Evolutionary conservation across 2,797 vertebrate species (phyloP).

Genomic region (Rhyacichthys aspro): DNA sequence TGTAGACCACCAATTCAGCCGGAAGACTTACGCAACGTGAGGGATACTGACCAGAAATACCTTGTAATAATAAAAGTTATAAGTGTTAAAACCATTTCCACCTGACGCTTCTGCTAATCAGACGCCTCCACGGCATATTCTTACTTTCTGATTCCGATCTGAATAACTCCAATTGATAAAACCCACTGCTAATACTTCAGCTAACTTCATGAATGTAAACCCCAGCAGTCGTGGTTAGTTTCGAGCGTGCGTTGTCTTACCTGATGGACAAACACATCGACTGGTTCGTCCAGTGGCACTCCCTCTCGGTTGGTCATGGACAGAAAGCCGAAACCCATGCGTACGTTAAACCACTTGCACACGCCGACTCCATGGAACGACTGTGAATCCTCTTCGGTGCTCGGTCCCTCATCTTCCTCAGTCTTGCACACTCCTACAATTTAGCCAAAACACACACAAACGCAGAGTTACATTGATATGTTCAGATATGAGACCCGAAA

Average conservation of each 20-base stretch:
- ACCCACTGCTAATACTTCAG: no score
- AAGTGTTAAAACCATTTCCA: no score
- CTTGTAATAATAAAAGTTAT: no score
- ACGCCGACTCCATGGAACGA: conserved; percentile 86
- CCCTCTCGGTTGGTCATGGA: conserved; percentile 94
- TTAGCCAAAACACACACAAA: not conserved
- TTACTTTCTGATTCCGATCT: no score
- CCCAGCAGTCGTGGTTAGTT: not conserved
- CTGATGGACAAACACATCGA: conserved; percentile 99
- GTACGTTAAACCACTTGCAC: conserved; percentile 98
- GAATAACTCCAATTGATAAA: no score
- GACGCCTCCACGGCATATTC: no score
- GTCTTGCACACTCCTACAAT: conserved; percentile 88
- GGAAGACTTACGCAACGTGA: no score
- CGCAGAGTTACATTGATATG: not conserved
- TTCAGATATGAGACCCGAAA: not conserved
- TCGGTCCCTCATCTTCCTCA: conserved; percentile 85
- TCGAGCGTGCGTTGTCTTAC: conserved; percentile 66
- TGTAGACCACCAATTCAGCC: not conserved
- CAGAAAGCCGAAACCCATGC: conserved; percentile 98
- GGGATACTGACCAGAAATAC: no score
- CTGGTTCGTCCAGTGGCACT: conserved; percentile 87
- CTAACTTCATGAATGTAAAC: no score
- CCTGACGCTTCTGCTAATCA: no score
- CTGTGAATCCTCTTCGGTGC: conserved; percentile 82